A percentile compares a stretch with the other conserved stretches of the same genome.
These are phyloP conservation scores for Drosophila insularis DNA, from an alignment of 1,140 invertebrate species.

Conservation along the genomic window DNA sequence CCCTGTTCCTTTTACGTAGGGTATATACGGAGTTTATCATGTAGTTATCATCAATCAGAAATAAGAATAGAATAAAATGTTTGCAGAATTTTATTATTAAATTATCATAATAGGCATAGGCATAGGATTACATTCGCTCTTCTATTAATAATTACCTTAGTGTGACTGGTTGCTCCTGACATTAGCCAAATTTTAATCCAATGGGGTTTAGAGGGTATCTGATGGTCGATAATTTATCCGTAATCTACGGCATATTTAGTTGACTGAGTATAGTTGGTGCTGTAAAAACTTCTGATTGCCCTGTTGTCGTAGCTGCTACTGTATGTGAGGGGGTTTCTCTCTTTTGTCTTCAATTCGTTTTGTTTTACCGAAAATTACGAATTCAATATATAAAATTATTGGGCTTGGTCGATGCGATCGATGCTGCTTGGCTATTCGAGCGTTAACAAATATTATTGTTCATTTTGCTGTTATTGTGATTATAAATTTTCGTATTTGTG, in stretches of 20 bases:
- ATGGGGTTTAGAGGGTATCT: slow-evolving; percentile 14
- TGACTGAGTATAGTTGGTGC: not conserved
- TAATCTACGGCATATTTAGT: not conserved
- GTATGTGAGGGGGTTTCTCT: slow-evolving; percentile 42
- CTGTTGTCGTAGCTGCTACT: slow-evolving; percentile 7
- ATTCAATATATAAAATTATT: slow-evolving; percentile 77
- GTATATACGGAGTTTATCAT: too few relatives aligned
- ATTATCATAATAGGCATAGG: too few relatives aligned
- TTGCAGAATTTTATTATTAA: too few relatives aligned
- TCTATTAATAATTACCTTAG: too few relatives aligned
- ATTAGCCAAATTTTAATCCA: too few relatives aligned
- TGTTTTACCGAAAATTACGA: slow-evolving; percentile 52
- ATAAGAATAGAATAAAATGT: too few relatives aligned
- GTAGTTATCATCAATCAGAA: too few relatives aligned
- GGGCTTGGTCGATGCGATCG: slow-evolving; percentile 57
- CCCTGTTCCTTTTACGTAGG: slow-evolving; percentile 28
- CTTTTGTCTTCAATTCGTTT: slow-evolving; percentile 55
- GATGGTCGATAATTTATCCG: not conserved
- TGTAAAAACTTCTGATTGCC: slow-evolving; percentile 6
- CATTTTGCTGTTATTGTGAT: slow-evolving; percentile 80
- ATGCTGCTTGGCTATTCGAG: slow-evolving; percentile 58
- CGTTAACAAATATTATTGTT: slow-evolving; percentile 81
- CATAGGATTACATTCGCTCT: too few relatives aligned
- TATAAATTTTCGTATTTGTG: slow-evolving; percentile 75
- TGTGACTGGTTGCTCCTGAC: too few relatives aligned